A percentile compares a stretch with the other conserved stretches of the same genome.
Evolutionary conservation across 2,888 invertebrate species (phyloP).

Genomic region (Ceratothoa steindachneri): DNA sequence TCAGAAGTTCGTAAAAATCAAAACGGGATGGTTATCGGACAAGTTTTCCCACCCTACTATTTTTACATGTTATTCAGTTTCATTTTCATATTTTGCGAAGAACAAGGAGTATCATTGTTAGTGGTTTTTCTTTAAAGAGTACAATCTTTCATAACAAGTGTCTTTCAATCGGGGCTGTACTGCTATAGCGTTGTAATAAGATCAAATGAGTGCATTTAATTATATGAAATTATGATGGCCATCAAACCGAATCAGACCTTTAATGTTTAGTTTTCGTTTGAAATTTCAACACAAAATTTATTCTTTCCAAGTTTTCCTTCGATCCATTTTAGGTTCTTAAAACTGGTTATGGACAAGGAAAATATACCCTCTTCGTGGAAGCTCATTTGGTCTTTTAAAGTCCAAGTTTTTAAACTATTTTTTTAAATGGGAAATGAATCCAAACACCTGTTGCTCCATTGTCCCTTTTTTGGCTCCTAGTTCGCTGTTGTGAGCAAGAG

Average conservation of each 20-base stretch:
- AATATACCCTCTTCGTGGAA: no score
- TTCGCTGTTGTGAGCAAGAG: no score
- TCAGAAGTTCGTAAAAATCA: no score
- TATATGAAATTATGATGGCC: no score
- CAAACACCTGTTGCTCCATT: not conserved
- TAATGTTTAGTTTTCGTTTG: no score
- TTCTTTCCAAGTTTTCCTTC: not conserved
- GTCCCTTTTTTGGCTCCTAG: no score
- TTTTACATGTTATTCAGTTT: no score
- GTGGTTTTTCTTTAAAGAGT: not conserved
- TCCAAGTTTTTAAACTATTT: not conserved
- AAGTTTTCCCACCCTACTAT: no score
- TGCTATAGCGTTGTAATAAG: not conserved
- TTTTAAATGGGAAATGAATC: not conserved
- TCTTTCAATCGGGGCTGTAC: conserved; percentile 8
- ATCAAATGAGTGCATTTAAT: conserved; percentile 1
- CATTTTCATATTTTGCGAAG: no score
- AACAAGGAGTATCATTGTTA: not conserved
- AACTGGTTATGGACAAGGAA: not conserved
- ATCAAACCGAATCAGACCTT: no score
- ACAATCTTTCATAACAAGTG: conserved; percentile 3
- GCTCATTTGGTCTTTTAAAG: not conserved
- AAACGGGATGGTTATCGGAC: no score
- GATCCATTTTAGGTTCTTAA: not conserved
- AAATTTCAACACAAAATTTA: not conserved